Conservation (phyloP, 2,113 vertebrate species). For the Antechinus flavipes region DNA sequence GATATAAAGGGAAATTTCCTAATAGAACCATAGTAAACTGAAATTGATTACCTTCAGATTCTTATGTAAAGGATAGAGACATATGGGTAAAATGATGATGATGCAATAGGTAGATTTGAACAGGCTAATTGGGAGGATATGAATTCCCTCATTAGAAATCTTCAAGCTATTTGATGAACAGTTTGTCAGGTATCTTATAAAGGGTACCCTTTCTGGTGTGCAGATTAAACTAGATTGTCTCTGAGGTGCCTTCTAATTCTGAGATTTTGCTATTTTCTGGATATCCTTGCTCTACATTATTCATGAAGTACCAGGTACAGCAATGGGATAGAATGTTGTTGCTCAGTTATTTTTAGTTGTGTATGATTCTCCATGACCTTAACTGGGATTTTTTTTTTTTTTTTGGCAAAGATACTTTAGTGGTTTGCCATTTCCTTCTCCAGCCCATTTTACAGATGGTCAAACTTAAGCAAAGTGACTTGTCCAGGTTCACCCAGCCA, state of each 20-base stretch:
- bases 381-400: no score
- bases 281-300: background rate
- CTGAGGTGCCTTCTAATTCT: background rate
- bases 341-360: no score
- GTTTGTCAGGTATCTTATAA: background rate
- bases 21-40: background rate
- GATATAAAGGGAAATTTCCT: background rate
- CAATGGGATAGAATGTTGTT: no score
- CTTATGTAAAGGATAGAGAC: background rate
- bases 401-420: no score
- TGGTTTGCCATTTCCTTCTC: no score
- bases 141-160: background rate
- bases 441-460: no score
- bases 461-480: no score
- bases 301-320: background rate
- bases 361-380: no score
- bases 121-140: background rate
- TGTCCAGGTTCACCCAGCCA: no score
- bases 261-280: background rate
- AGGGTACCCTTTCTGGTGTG: background rate
- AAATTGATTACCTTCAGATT: background rate
- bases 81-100: background rate
- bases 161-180: background rate
- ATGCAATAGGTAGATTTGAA: background rate
- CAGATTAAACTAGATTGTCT: background rate